Evolutionary conservation across 2,113 vertebrate genomes (phyloP).

Genomic region (Todiramphus chloris): DNA sequence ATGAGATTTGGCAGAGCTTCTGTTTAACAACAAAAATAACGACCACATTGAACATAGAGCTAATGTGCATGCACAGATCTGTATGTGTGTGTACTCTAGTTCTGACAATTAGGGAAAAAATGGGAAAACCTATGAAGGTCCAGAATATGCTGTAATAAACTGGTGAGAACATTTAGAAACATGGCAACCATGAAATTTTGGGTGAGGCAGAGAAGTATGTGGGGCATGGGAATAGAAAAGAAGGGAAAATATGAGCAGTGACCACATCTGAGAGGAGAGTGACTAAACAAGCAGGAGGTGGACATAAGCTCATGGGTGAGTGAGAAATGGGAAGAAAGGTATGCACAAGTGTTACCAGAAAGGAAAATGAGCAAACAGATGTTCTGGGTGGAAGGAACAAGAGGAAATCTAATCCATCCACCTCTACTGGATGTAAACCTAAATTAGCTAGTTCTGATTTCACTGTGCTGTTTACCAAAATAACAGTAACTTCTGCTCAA

Average conservation of each 20-base stretch:
- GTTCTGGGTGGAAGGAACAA: background rate
- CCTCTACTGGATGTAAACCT: background rate
- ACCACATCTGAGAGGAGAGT: background rate
- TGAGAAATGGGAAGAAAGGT: background rate
- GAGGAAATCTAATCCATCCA: background rate
- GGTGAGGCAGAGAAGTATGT: background rate
- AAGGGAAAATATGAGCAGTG: background rate
- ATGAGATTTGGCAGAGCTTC: background rate
- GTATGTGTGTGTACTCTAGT: fast-evolving
- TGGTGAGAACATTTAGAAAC: background rate
- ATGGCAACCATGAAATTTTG: background rate
- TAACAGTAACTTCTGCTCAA: background rate
- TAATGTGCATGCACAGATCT: background rate
- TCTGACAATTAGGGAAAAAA: background rate
- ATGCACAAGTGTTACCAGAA: background rate
- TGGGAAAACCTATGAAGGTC: background rate
- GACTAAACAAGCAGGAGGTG: background rate
- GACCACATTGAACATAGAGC: background rate
- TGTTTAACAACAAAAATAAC: background rate
- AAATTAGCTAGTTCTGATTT: background rate
- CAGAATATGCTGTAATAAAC: background rate
- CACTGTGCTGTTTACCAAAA: background rate
- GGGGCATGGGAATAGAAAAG: background rate
- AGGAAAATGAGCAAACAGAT: background rate
- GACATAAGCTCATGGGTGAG: background rate